Evolutionary conservation across 2,797 vertebrate genomes (phyloP).

Genomic region (Danio kyathit): DNA sequence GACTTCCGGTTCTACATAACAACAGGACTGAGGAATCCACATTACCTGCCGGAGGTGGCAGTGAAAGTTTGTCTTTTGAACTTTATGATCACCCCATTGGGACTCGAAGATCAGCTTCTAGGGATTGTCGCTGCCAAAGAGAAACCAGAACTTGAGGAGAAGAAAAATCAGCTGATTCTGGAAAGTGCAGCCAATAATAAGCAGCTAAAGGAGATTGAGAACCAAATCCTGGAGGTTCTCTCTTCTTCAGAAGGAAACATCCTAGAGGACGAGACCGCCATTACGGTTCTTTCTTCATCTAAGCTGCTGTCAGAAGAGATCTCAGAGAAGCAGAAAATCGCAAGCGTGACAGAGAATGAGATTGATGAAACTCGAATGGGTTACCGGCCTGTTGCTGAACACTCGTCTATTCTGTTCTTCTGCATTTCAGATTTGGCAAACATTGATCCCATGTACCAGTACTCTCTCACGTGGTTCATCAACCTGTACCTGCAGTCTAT

Average conservation of each 20-base stretch:
- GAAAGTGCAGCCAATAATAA: conserved; percentile 91
- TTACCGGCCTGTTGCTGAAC: conserved; percentile 90
- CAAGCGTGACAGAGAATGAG: conserved; percentile 86
- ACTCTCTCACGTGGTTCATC: conserved; percentile 89
- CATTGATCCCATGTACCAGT: conserved; percentile 75
- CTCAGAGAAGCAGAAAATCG: conserved; percentile 89
- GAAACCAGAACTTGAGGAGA: conserved; percentile 92
- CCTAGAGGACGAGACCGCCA: conserved; percentile 91
- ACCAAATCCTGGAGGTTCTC: conserved; percentile 90
- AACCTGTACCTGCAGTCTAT: conserved; percentile 89
- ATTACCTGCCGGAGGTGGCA: conserved; percentile 93
- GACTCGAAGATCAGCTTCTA: conserved; percentile 93
- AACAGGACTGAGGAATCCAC: conserved; percentile 92
- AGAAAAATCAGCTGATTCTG: conserved; percentile 92
- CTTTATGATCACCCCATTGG: conserved; percentile 95
- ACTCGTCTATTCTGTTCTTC: conserved; percentile 91
- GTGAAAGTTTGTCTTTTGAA: conserved; percentile 95
- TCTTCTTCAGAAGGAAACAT: conserved; percentile 92
- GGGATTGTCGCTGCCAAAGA: conserved; percentile 93
- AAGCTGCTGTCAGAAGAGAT: conserved; percentile 91
- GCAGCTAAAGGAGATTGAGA: conserved; percentile 93
- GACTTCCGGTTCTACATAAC: conserved; percentile 94
- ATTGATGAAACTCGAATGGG: conserved; percentile 91
- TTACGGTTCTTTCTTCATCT: conserved; percentile 90
- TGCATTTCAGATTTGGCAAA: conserved; percentile 93